phyloP scores from a whole-genome alignment of 92 coral and sea anemone species.

The Micromussa lordhowensis region DNA sequence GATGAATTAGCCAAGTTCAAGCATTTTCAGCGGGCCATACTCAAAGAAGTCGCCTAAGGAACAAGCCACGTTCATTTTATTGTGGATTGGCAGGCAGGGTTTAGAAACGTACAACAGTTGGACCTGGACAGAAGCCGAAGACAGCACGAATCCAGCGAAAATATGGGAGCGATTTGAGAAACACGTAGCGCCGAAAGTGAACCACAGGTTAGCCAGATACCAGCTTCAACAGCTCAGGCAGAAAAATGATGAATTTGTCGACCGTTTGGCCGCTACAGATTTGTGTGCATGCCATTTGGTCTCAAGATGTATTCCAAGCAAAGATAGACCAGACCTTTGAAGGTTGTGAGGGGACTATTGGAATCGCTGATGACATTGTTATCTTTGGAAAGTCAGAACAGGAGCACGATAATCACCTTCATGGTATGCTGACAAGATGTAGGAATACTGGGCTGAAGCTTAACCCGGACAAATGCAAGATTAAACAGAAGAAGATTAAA shows the following conservation, averaged over 20 bases:
- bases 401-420: slow-evolving; percentile 52
- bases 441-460: slow-evolving; percentile 58
- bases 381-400: slow-evolving; percentile 42
- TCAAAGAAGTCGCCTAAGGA: too few relatives aligned
- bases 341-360: slow-evolving; percentile 36
- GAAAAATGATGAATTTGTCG: too few relatives aligned
- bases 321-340: slow-evolving; percentile 65
- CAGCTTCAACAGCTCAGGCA: too few relatives aligned
- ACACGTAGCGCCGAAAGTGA: too few relatives aligned
- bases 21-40: too few relatives aligned
- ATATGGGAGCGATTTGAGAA: too few relatives aligned
- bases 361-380: slow-evolving; percentile 78
- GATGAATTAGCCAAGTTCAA: too few relatives aligned
- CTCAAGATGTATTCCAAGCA: slow-evolving; percentile 65
- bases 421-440: slow-evolving; percentile 31
- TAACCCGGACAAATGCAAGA: slow-evolving; percentile 60
- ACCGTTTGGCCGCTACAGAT: too few relatives aligned
- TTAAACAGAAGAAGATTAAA: slow-evolving; percentile 52
- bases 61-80: slow-evolving; percentile 51
- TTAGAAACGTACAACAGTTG: too few relatives aligned
- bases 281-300: slow-evolving; percentile 61
- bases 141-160: too few relatives aligned
- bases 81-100: slow-evolving; percentile 50
- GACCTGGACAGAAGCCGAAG: too few relatives aligned
- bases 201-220: too few relatives aligned